A percentile compares a stretch with the other conserved stretches of the same genome.
Conservation (phyloP, 35 echinoderm and acorn worm genomes). For the Holothuria glaberrima region DNA sequence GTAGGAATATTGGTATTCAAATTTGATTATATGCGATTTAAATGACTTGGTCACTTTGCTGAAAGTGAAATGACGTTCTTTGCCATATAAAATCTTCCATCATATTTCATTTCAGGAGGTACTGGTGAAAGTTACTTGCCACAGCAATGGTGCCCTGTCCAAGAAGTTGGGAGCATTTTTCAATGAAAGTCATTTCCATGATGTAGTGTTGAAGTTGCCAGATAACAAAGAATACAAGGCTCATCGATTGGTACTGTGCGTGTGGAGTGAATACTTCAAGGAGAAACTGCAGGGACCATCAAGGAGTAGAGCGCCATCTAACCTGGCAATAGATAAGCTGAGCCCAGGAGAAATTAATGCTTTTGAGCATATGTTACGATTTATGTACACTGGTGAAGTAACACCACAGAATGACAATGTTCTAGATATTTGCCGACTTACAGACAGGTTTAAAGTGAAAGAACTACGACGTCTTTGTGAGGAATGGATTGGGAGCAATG, state of each 20-base stretch:
- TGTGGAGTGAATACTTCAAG: constrained; percentile 43
- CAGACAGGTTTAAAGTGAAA: constrained; percentile 39
- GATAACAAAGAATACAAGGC: constrained; percentile 17
- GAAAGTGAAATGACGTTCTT: no score
- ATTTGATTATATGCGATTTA: no score
- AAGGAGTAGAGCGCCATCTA: constrained; percentile 15
- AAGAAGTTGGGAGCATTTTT: constrained; percentile 42
- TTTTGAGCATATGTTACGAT: constrained; percentile 39
- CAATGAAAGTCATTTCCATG: constrained; percentile 39
- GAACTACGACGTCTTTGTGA: constrained; percentile 52
- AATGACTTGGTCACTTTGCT: no score
- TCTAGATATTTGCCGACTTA: constrained; percentile 25
- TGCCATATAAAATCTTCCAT: no score
- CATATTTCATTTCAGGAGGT: neutral
- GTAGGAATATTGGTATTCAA: no score
- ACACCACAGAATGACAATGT: constrained; percentile 34
- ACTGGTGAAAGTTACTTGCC: constrained; percentile 35
- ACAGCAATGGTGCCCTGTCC: constrained; percentile 41
- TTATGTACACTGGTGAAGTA: constrained; percentile 49
- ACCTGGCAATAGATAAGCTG: neutral
- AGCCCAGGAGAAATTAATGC: constrained; percentile 3
- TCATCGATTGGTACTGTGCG: constrained; percentile 50
- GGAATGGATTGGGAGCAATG: constrained; percentile 51
- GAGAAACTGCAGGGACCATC: constrained; percentile 47
- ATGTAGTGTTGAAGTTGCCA: constrained; percentile 35